These are phyloP conservation scores for Notechis scutatus DNA, from an alignment of 2,113 vertebrate species.

Conservation along the genomic window DNA sequence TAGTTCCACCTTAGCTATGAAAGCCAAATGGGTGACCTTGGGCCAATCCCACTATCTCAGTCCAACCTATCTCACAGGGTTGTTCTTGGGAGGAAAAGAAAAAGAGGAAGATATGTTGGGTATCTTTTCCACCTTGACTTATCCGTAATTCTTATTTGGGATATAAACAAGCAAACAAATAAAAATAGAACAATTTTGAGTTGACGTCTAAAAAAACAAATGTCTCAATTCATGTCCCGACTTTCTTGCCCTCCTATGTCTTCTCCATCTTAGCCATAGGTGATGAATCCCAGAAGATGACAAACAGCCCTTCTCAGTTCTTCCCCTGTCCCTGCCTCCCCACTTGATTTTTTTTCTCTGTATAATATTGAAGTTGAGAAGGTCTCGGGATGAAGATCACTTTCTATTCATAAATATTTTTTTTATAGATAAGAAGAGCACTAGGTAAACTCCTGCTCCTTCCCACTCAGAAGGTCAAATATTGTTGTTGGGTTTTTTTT, in stretches of 20 bases:
- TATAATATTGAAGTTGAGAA: neutral
- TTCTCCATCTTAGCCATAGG: neutral
- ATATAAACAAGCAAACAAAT: too few species aligned
- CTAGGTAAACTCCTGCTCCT: conserved; percentile 38
- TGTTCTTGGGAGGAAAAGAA: too few species aligned
- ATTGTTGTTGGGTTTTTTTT: neutral
- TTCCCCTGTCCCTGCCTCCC: neutral
- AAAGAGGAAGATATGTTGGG: too few species aligned
- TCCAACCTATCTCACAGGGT: too few species aligned
- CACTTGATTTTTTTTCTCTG: conserved; percentile 47
- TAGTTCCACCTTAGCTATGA: too few species aligned
- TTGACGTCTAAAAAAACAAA: neutral
- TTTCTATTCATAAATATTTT: conserved; percentile 51
- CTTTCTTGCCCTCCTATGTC: neutral
- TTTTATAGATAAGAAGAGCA: conserved; percentile 41
- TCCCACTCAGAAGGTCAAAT: conserved; percentile 45
- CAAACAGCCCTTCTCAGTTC: conserved; percentile 3
- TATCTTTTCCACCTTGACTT: too few species aligned
- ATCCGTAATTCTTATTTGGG: too few species aligned
- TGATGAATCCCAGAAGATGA: conserved; percentile 17
- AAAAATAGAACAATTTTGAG: too few species aligned
- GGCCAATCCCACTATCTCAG: too few species aligned
- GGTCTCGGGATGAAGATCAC: conserved; percentile 46
- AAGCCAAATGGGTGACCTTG: too few species aligned
- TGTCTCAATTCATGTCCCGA: conserved; percentile 14